Conservation (phyloP, 1,140 invertebrate species). For the Phymastichus coffea region DNA sequence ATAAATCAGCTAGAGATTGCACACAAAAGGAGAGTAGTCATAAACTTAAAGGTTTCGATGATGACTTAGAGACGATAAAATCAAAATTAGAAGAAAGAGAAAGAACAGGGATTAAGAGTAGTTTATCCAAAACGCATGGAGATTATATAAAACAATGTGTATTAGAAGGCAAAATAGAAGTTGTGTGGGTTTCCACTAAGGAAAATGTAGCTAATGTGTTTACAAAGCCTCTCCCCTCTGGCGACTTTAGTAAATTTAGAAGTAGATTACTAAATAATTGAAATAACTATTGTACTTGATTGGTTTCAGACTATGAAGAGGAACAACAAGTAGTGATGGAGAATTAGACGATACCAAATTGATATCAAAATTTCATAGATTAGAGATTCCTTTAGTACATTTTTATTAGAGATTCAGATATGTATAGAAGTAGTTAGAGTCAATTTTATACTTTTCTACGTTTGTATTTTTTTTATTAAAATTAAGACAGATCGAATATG, state of each 20-base stretch:
- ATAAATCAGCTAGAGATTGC: conserved; percentile 6
- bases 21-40: conserved; percentile 17
- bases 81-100: not conserved
- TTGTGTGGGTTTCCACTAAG: not conserved
- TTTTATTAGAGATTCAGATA: too few species aligned
- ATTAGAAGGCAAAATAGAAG: not conserved
- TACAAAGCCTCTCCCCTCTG: conserved; percentile 1
- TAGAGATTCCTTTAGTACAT: too few species aligned
- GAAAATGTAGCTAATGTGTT: conserved; percentile 7
- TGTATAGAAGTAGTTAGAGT: too few species aligned
- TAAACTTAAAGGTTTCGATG: conserved; percentile 21
- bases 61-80: not conserved
- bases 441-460: too few species aligned
- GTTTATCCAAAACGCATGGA: not conserved
- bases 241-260: not conserved
- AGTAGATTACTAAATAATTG: not conserved
- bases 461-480: too few species aligned
- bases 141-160: conserved; percentile 7
- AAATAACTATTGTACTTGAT: too few species aligned
- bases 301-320: too few species aligned
- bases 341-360: too few species aligned
- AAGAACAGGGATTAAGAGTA: not conserved
- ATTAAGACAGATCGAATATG: too few species aligned
- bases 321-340: too few species aligned
- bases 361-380: too few species aligned